Evolutionary conservation across 2,113 vertebrate genomes (phyloP).

Genomic region (Hipposideros armiger): DNA sequence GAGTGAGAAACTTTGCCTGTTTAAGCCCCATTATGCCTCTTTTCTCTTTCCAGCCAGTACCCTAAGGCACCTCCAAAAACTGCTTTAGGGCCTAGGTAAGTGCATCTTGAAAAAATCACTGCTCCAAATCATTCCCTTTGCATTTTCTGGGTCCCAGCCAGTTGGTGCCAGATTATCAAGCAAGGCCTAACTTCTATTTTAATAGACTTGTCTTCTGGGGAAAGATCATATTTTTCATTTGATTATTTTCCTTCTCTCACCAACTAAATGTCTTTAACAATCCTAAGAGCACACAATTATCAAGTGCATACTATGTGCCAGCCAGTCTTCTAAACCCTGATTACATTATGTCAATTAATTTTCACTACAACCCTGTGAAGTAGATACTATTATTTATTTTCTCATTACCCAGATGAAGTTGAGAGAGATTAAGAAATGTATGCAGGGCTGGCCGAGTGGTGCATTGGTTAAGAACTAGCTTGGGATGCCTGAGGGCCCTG

Average conservation of each 20-base stretch:
- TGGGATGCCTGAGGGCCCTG: too few relatives aligned
- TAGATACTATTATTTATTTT: background rate
- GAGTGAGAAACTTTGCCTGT: background rate
- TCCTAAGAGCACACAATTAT: background rate
- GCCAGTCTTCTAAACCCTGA: background rate
- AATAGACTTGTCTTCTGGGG: background rate
- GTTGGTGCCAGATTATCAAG: conserved; percentile 27
- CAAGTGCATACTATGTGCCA: too few relatives aligned
- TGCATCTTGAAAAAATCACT: background rate
- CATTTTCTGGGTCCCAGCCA: background rate
- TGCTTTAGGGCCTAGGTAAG: background rate
- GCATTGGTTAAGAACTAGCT: too few relatives aligned
- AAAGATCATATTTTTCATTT: conserved; percentile 29
- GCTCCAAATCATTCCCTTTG: background rate
- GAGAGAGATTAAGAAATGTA: background rate
- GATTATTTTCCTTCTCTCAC: conserved; percentile 15
- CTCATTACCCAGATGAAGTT: background rate
- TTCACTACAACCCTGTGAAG: background rate
- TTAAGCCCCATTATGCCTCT: background rate
- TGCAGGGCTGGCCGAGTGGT: background rate
- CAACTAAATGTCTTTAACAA: background rate
- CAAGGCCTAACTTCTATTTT: background rate
- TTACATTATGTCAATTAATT: background rate
- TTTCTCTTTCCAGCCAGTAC: background rate
- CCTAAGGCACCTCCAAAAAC: background rate